Evolutionary conservation across 2,888 invertebrate species (phyloP).

Genomic region (Aplocera efformata): DNA sequence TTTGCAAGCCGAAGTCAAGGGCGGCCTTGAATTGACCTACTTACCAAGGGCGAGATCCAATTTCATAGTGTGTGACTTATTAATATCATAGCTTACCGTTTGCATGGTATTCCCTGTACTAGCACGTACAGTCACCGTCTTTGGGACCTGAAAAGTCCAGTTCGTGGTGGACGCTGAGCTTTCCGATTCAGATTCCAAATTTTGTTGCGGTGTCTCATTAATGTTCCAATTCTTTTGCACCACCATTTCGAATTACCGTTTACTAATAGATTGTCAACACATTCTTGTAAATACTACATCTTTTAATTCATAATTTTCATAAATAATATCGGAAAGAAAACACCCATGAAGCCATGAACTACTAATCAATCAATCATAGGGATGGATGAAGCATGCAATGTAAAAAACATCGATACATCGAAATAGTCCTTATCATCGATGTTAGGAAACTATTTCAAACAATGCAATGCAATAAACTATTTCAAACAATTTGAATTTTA

Average conservation of each 20-base stretch:
- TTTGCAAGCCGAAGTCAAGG: conserved; percentile 22
- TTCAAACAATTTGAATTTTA: too few relatives aligned
- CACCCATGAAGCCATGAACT: too few relatives aligned
- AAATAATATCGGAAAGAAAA: not conserved
- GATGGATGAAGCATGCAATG: too few relatives aligned
- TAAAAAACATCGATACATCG: too few relatives aligned
- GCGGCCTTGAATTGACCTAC: conserved; percentile 25
- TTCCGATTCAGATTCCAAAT: conserved; percentile 44
- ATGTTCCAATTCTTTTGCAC: conserved; percentile 69
- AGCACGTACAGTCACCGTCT: conserved; percentile 50
- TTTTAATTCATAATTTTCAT: conserved; percentile 28
- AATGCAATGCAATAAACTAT: too few relatives aligned
- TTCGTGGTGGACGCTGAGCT: conserved; percentile 46
- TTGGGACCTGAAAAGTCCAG: conserved; percentile 66
- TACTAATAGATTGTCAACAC: conserved; percentile 24
- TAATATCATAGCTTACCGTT: conserved; percentile 41
- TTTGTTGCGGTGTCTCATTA: conserved; percentile 55
- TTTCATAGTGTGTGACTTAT: not conserved
- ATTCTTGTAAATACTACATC: conserved; percentile 22
- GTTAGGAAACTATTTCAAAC: too few relatives aligned
- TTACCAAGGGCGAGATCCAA: conserved; percentile 19
- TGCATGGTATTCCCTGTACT: conserved; percentile 56
- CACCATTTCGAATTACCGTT: conserved; percentile 59
- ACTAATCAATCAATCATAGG: too few relatives aligned
- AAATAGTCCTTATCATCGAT: too few relatives aligned